Base-by-base conservation (phyloP, 2,797 vertebrate genomes). In the Arrhamphus sclerolepis region DNA sequence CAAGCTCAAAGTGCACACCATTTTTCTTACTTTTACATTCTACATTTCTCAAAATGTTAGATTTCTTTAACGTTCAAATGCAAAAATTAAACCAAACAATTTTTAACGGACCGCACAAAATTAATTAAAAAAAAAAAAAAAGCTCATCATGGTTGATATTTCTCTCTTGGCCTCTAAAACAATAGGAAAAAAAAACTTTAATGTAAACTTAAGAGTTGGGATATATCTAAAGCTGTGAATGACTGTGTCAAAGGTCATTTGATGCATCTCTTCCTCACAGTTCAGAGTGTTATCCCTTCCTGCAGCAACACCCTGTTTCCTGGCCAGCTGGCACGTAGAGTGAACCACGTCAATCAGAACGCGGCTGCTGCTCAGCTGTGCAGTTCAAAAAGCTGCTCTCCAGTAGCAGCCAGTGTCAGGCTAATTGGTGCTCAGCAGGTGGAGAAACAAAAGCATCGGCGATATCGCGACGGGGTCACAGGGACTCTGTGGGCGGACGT, bases 361-460 rank as follows among this genome's bases (percentile, higher is more conserved):
- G 21, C 10, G 46, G 44, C 66, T 63, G 82, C 61, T 59, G 65
- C 66, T 80, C 49, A 7, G 43, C 64, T 52, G 55, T 1, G 7
- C n/a, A 53, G 62, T 70, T 82, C 70, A 81, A 79, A 77, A 77
- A 50, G 61, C 46, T 28, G 51, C 47, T 77, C 60, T 75, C 64
- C 66, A 41, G 63, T 48, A 66, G 57, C 77, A 68, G 66, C 58
- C 65, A 21, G 70, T 14, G 31, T 65, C 61, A 3, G 73, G 79
- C 79, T 91, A 89, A 87, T 86, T 87, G 82, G 77, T 49, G 72
- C 82, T 71, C 80, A 61, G 79, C 56, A 5, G 59, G 77, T 61
- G 75, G 16, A 26, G 38, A 74, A 72, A 71, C 75, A 83, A 85
- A 83, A 82, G 78, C 55, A 6, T 47, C 46, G 26, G 58, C 85